A percentile compares a stretch with the other conserved stretches of the same genome.
Conservation (phyloP, 2,113 vertebrate genomes). For the Canis aureus region DNA sequence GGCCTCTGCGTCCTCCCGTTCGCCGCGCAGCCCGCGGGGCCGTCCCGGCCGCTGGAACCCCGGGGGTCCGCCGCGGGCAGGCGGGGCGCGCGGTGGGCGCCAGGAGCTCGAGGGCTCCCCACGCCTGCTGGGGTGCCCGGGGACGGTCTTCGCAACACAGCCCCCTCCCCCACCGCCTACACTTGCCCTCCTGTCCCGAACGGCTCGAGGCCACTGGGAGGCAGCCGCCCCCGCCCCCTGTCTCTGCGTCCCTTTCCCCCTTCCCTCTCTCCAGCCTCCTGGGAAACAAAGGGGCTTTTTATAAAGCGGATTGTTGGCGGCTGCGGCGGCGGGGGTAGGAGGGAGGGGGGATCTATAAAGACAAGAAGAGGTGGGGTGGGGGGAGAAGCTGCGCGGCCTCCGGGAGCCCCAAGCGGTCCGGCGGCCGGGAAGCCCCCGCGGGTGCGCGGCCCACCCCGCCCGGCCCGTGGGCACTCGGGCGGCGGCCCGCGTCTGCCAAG, state of each 20-base stretch:
- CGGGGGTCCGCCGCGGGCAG: not conserved
- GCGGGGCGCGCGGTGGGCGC: not conserved
- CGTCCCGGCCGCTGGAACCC: slow-evolving; percentile 12
- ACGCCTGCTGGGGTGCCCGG: not conserved
- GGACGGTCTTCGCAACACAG: not conserved
- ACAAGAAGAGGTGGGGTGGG: slow-evolving; percentile 65
- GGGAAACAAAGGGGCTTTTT: slow-evolving; percentile 85
- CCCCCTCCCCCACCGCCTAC: slow-evolving; percentile 67
- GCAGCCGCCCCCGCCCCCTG: slow-evolving; percentile 74
- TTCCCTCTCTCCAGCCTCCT: slow-evolving; percentile 78
- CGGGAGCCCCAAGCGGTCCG: slow-evolving; percentile 36
- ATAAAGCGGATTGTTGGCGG: slow-evolving; percentile 78
- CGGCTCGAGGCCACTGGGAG: slow-evolving; percentile 84
- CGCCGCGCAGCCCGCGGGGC: not conserved
- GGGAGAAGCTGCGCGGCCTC: slow-evolving; percentile 56
- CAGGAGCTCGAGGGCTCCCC: not conserved
- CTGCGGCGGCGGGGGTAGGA: slow-evolving; percentile 16
- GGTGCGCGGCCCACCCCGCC: not conserved
- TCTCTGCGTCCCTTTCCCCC: slow-evolving; percentile 72
- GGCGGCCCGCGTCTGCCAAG: not conserved
- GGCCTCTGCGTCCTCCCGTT: not conserved
- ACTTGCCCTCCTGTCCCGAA: slow-evolving; percentile 74
- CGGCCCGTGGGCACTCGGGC: not conserved
- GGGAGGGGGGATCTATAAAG: slow-evolving; percentile 64
- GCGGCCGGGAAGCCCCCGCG: slow-evolving; percentile 24